Evolutionary conservation across 2,113 vertebrate species (phyloP).

Genomic region (Podocnemis expansa): DNA sequence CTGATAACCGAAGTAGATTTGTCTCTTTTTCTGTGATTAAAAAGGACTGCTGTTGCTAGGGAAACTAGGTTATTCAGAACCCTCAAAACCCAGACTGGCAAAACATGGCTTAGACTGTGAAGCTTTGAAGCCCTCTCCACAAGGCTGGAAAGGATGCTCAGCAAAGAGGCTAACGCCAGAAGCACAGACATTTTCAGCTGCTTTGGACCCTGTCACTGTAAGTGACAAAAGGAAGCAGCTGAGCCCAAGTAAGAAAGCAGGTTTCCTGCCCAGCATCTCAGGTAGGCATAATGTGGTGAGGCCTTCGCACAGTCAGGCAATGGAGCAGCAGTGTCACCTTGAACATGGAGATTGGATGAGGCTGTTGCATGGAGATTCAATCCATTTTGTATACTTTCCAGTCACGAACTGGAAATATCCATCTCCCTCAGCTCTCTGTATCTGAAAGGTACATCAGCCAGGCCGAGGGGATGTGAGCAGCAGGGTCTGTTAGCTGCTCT

Average conservation of each 20-base stretch:
- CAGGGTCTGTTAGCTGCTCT: not conserved
- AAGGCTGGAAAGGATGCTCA: not conserved
- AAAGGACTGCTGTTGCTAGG: slow-evolving; percentile 50
- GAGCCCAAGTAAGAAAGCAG: not conserved
- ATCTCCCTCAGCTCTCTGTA: not conserved
- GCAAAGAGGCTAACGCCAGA: not conserved
- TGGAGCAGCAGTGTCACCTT: not conserved
- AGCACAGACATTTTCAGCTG: not conserved
- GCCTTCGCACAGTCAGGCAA: not conserved
- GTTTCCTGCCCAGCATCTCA: not conserved
- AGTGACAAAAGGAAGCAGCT: not conserved
- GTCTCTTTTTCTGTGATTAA: slow-evolving; percentile 10
- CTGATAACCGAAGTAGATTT: slow-evolving; percentile 24
- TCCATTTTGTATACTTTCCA: not conserved
- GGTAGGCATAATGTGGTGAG: not conserved
- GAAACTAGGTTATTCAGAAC: slow-evolving; percentile 34
- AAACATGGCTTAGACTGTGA: not conserved
- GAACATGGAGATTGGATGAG: too few species aligned
- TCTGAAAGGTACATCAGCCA: not conserved
- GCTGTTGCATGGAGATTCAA: not conserved
- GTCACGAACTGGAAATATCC: not conserved
- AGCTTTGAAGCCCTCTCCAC: not conserved
- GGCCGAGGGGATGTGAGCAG: not conserved
- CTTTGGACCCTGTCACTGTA: accelerated
- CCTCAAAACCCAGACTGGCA: not conserved